Base-by-base conservation (phyloP, 2,797 vertebrate species). In the Buphagus erythrorhynchus region DNA sequence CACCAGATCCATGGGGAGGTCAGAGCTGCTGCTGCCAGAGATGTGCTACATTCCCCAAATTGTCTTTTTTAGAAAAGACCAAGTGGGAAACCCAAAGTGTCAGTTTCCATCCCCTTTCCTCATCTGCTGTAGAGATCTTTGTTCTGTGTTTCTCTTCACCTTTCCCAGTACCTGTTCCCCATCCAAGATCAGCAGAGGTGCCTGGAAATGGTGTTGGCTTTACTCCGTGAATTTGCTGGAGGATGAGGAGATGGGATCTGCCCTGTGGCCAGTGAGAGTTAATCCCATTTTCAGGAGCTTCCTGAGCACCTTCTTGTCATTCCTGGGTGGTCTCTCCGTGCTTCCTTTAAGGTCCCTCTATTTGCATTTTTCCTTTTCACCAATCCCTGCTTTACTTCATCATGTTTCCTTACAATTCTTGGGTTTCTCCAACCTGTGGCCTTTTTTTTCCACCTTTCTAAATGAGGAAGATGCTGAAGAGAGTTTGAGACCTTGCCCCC, bases 11-110 rank as follows among this genome's bases (percentile, higher is more conserved):
- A 28, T 2, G 2, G n/a, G 42, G 28, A 76, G 33, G 52, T 33
- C 42, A 40, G 51, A 90, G 66, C 21, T 54, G 48, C 54, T 36
- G 59, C 76, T 84, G 33, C 49, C 40, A 51, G 42, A 58, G 10
- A 33, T 16, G 8, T 28, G 24, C 6, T 25, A 6, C 5, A 11
- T 52, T 45, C 31, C 43, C n/a, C 29, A 88, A 14, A 62, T 22
- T 13, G 40, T 16, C 29, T 58, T 36, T 67, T 52, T 66, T 10
- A 54, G 57, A n/a, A 86, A 58, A 0, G 0, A 8, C 26, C 3
- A 2, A 15, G 22, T 13, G 25, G 28, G 22, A 57, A 69, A 51
- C 42, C 31, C 36, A 57, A 48, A 10, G 4, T 11, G 2, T 22
- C 1, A 1, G 4, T 19, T 71, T 54, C n/a, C 19, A 62, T 20